These are phyloP conservation scores for Brassicogethes aeneus DNA, from an alignment of 2,888 invertebrate genomes.

Conservation along the genomic window DNA sequence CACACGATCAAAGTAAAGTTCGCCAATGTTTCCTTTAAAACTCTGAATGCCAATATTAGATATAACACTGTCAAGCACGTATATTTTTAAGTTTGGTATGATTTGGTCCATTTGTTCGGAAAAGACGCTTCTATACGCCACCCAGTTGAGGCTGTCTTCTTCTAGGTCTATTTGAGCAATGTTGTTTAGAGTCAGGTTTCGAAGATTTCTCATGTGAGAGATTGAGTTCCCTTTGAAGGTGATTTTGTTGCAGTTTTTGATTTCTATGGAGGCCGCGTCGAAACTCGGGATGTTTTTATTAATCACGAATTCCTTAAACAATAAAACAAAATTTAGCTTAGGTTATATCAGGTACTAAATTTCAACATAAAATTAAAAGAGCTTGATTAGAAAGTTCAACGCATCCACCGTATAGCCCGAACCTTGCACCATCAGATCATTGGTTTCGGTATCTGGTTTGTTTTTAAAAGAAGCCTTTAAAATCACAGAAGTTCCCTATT, in stretches of 20 bases:
- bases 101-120: slow-evolving; percentile 28
- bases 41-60: slow-evolving; percentile 45
- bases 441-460: too few species aligned
- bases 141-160: slow-evolving; percentile 53
- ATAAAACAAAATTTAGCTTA: slow-evolving; percentile 7
- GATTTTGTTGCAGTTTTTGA: slow-evolving; percentile 57
- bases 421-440: too few species aligned
- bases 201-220: slow-evolving; percentile 51
- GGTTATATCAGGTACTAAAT: too few species aligned
- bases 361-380: too few species aligned
- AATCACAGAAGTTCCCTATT: too few species aligned
- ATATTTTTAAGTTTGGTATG: slow-evolving; percentile 36
- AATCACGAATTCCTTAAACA: slow-evolving; percentile 32
- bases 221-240: slow-evolving; percentile 51
- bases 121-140: slow-evolving; percentile 29
- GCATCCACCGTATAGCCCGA: too few species aligned
- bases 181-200: slow-evolving; percentile 54
- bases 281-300: slow-evolving; percentile 28
- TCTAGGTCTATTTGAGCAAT: slow-evolving; percentile 54
- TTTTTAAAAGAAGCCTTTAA: too few species aligned
- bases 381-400: too few species aligned
- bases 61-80: slow-evolving; percentile 40
- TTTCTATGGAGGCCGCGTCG: slow-evolving; percentile 42
- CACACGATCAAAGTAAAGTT: slow-evolving; percentile 55
- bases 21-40: slow-evolving; percentile 63